Base-by-base conservation (phyloP, 1,140 invertebrate genomes). In the Xylocopa sonorina region DNA sequence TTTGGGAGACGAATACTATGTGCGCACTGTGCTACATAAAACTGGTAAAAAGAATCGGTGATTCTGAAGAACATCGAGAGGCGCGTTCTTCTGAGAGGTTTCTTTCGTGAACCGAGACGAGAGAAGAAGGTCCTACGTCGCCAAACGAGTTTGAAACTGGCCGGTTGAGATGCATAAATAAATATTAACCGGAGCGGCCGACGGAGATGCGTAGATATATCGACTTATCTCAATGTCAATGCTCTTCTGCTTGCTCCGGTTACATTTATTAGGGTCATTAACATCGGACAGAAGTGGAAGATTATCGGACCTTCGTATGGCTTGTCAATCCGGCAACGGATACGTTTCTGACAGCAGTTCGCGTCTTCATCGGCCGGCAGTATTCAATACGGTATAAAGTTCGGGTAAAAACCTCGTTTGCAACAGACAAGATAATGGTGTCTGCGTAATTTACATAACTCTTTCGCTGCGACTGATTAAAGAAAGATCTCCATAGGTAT, bases 191-290 rank as follows among this genome's bases (percentile, higher is more conserved):
- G 81, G 84, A 83, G 84, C 82, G 84, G 81, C 86, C 82, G 83
- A 80, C 83, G 41, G 72, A 87, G 83, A 91, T 88, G 85, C 68
- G 83, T 67, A 76, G 75, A 82, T 89, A 71, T 60, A 90, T 88
- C 90, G 86, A 86, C 87, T 90, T 91, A 90, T 90, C 89, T 90
- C 86, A 88, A 88, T 92, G 91, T 91, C 92, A 91, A 89, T 92
- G 91, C 89, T 90, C 87, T 81, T 82, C 76, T 85, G 81, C 79
- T 76, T 83, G 85, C 87, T 90, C 87, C 81, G 91, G 89, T 92
- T 90, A 91, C 89, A 88, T 91, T 92, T 88, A 91, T 92, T 91
- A 92, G 81, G 89, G 88, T 92, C 90, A 90, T 92, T 92, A 92
- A 90, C 90, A 91, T 92, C 84, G 86, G 89, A 92, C 91, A 91